Percentiles rank a stretch among this genome's conserved stretches.
Conservation (phyloP, 2,113 vertebrate genomes). For the Gila orcuttii region DNA sequence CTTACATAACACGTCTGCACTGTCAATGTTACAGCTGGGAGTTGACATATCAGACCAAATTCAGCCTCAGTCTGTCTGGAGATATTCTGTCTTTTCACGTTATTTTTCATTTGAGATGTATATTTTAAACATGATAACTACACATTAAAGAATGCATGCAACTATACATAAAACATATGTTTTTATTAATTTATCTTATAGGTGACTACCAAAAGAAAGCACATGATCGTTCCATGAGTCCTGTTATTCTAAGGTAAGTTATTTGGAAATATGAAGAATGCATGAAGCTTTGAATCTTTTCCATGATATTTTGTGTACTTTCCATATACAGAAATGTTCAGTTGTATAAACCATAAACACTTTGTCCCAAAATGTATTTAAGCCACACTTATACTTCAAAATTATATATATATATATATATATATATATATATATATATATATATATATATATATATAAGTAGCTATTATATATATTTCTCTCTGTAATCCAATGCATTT, state of each 20-base stretch:
- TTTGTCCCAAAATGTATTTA: background rate
- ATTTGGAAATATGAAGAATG: background rate
- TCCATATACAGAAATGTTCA: background rate
- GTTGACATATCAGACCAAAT: background rate
- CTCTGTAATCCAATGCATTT: no score
- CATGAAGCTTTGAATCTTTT: background rate
- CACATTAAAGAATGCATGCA: background rate
- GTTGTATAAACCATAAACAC: background rate
- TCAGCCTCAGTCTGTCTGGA: background rate
- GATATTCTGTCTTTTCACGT: background rate
- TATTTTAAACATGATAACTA: background rate
- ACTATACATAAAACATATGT: background rate
- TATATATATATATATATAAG: no score
- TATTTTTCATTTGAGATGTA: background rate
- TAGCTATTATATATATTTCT: no score
- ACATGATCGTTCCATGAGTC: constrained; percentile 73
- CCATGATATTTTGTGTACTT: background rate
- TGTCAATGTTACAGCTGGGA: no score
- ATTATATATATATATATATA: no score
- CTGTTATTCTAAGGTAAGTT: constrained; percentile 70
- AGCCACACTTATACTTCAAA: no score
- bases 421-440: no score
- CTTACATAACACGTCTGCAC: constrained; percentile 64
- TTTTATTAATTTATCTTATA: constrained; percentile 38
- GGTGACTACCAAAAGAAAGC: constrained; percentile 64